phyloP scores from a whole-genome alignment of 2,113 vertebrate genomes.

The Nothocercus julius region DNA sequence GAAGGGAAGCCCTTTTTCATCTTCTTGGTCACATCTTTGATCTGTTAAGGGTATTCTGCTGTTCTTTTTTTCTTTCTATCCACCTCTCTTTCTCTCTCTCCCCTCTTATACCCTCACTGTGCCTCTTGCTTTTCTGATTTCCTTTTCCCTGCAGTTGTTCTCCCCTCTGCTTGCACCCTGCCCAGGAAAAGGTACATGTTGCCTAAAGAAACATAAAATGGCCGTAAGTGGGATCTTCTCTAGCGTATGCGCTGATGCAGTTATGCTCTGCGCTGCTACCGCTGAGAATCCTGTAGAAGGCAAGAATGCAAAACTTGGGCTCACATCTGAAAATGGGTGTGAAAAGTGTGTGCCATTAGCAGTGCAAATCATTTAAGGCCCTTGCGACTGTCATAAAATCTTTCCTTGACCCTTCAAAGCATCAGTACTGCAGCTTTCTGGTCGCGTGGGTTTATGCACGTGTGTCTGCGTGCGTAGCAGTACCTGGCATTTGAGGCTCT shows the following conservation, averaged over 20 bases:
- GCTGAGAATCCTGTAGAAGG: neutral
- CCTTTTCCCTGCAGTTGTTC: neutral
- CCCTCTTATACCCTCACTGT: neutral
- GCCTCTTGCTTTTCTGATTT: neutral
- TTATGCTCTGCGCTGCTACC: neutral
- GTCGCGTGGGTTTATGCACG: neutral
- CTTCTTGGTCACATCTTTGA: conserved; percentile 17
- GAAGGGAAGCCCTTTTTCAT: neutral
- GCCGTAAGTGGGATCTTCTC: neutral
- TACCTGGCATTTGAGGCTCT: neutral
- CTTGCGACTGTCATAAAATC: conserved; percentile 1
- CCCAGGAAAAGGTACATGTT: neutral
- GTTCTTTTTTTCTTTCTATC: neutral
- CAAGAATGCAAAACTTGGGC: neutral
- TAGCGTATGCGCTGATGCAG: neutral
- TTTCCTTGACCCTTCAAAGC: neutral
- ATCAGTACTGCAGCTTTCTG: neutral
- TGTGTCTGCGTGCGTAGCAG: neutral
- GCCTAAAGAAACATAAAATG: neutral
- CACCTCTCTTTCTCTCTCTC: neutral
- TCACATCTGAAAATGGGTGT: neutral
- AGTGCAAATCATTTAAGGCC: neutral
- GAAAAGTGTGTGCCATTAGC: neutral
- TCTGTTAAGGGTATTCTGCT: neutral
- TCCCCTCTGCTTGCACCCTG: neutral